These are phyloP conservation scores for Anoplolepis gracilipes DNA, from an alignment of 1,140 invertebrate species.

Conservation along the genomic window DNA sequence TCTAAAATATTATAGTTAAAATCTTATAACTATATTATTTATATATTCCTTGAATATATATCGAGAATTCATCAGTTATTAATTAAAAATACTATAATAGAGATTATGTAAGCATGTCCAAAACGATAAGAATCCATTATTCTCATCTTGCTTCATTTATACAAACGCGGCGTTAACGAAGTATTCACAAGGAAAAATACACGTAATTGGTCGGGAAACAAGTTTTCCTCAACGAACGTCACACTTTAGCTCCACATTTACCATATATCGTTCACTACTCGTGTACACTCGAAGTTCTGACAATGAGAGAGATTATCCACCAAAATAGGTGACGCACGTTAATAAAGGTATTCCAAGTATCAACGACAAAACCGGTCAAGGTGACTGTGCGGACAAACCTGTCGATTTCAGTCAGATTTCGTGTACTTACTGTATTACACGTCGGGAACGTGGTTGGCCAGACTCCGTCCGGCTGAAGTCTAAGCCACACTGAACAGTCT, in stretches of 20 bases:
- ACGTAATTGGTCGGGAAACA: background rate
- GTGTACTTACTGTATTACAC: slow-evolving; percentile 74
- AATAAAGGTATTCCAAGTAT: background rate
- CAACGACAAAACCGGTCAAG: background rate
- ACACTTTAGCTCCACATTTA: slow-evolving; percentile 14
- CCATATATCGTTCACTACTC: slow-evolving; percentile 6
- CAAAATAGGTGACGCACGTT: background rate
- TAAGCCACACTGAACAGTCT: slow-evolving; percentile 75
- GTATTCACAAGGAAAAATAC: background rate
- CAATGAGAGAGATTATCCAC: background rate
- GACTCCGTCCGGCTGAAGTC: slow-evolving; percentile 77
- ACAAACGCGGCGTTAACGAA: background rate
- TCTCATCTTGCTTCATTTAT: background rate
- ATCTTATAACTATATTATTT: background rate
- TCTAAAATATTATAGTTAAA: background rate
- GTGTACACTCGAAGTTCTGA: background rate
- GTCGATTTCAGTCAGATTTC: slow-evolving; percentile 61
- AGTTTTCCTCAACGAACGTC: background rate
- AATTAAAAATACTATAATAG: background rate
- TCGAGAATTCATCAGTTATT: background rate
- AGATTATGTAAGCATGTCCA: slow-evolving; percentile 23
- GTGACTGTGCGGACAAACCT: background rate
- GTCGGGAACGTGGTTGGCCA: slow-evolving; percentile 64
- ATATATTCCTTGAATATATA: too few species aligned
- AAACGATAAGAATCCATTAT: background rate